A percentile compares a stretch with the other conserved stretches of the same genome.
Evolutionary conservation across 2,797 vertebrate genomes (phyloP).

Genomic region (Pteropus rufus): DNA sequence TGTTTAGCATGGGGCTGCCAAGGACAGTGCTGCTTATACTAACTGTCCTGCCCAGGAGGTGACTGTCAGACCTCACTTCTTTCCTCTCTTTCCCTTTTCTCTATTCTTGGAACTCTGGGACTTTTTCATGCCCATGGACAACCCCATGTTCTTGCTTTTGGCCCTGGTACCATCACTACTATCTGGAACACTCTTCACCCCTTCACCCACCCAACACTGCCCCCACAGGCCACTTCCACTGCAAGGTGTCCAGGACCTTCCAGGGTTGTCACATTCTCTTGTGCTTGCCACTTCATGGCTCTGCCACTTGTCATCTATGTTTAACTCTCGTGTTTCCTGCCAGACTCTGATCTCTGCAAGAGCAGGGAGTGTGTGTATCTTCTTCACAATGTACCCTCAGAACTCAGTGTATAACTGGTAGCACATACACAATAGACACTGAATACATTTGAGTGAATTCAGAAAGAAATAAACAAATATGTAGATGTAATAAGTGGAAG

Average conservation of each 20-base stretch:
- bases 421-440: not conserved
- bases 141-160: not conserved
- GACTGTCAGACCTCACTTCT: not conserved
- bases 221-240: too few species aligned
- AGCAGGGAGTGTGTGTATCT: not conserved
- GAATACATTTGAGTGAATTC: not conserved
- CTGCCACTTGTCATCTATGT: too few species aligned
- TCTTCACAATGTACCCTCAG: not conserved
- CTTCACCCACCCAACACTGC: rapidly evolving
- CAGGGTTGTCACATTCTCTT: not conserved
- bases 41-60: not conserved
- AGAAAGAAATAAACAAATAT: not conserved
- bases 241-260: not conserved
- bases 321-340: not conserved
- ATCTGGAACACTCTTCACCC: not conserved
- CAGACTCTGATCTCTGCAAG: not conserved
- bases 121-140: not conserved
- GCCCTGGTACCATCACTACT: not conserved
- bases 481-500: not conserved
- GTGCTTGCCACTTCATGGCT: not conserved
- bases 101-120: not conserved
- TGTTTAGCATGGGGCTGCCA: rapidly evolving
- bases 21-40: too few species aligned
- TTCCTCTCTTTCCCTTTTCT: not conserved
- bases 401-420: not conserved